Evolutionary conservation across 2,888 invertebrate genomes (phyloP), one percentile per base, ranked within the genome.

Genomic region (Cetonia aurata): DNA sequence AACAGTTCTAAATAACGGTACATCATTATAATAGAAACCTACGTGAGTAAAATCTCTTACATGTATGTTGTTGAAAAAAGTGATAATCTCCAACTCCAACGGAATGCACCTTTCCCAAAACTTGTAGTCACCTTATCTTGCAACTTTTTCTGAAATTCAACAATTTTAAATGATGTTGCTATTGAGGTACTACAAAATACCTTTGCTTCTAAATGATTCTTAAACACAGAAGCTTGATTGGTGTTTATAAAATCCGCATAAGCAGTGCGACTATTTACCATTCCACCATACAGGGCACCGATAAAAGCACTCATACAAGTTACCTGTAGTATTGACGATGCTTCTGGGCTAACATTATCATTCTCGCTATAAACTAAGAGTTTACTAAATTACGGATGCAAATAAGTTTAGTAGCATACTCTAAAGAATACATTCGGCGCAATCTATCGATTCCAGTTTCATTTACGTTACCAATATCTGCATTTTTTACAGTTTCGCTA

Each of bases 161-260:
- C 6, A 44, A 4, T 19, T 67, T 12, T 33, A 13, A 55, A 70
- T 60, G 8, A 56, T 62, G 19, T 66, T 25, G 25, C 25, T 25
- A 25, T 25, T 25, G n/a, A 25, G 1, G 25, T 25, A 12, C 50
- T 13, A 56, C 8, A 44, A 17, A 37, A 74, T 85, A 91, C 92
- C 86, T 92, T 91, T 2, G 93, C 93, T 66, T 92, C 89, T 6
- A 88, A 80, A 72, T 91, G 90, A 62, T 88, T 87, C 60, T 84
- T 84, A 81, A 91, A 94, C 60, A 87, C 86, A 3, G 93, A 91
- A 8, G 93, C 93, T 85, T 93, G 89, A 83, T 94, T 93, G 74
- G 87, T 91, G 80, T 89, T 89, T 81, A 93, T 89, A 76, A 93
- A 93, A 77, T 89, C 86, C 50, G 89, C 73, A 77, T 91, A 92